Evolutionary conservation across 2,797 vertebrate species (phyloP), one percentile per base, ranked within the genome.

Genomic region (Sciurus carolinensis): DNA sequence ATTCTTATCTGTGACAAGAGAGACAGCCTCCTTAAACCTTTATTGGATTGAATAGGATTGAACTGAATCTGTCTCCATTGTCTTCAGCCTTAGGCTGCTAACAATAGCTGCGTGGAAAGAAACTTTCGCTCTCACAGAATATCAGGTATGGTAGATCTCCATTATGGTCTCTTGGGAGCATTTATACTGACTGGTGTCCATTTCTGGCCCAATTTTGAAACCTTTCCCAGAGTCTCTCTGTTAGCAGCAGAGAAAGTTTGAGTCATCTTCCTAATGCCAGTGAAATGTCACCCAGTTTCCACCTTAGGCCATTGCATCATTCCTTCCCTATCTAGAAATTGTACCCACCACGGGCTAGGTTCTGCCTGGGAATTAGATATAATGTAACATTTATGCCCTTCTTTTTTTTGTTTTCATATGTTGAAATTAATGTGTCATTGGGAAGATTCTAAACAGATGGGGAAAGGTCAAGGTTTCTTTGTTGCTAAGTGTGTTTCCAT

Each of bases 391-490:
- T 95, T 80, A n/a, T 93, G 36, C 87, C 62, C 80, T 91, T 91
- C 88, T 87, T 57, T 57, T 54, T 77, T 97, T 98, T 96, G 93
- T 97, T 97, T 97, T 93, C 97, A 95, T 98, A 97, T 97, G 97
- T 97, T 98, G 95, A 98, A 98, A 98, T 98, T 97, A 98, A 98
- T 95, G 97, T 96, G 97, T 95, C 96, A 98, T 98, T 98, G 97
- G 98, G 97, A 98, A 97, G 97, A 98, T 98, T 98, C 98, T 97
- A 98, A 98, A 97, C 98, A 98, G 98, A 98, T 98, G 98, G 98
- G 91, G 95, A 98, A 98, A 99, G 98, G 98, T 98, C 98, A 98
- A 98, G 98, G 87, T 98, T 98, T 98, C 97, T 98, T 98, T 98
- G 98, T 98, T 98, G 98, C 98, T 98, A 98, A 98, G 98, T 97